Evolutionary conservation across 2,888 invertebrate species (phyloP), one percentile per base, ranked within the genome.

Genomic region (Dynastes maya): DNA sequence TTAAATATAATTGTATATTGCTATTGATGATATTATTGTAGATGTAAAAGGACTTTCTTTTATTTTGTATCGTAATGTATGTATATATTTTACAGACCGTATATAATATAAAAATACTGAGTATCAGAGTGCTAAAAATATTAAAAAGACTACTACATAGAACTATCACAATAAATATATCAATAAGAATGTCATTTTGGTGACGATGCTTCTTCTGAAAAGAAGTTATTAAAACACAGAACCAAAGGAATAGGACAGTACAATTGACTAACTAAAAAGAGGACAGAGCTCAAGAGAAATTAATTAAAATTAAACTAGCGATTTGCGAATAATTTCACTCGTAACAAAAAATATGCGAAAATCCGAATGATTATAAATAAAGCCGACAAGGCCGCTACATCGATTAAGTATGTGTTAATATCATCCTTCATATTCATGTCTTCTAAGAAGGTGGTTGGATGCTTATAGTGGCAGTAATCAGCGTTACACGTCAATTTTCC

Each of bases 351-450:
- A 87, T 96, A 96, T 81, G 96, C 95, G 86, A 94, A 91, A 86
- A 95, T 90, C 88, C 96, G 92, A 83, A 96, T 91, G 82, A 93
- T 91, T 82, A 97, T 89, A 87, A 97, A 96, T 86, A 96, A 95
- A 71, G 92, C 94, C 83, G 93, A 89, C 78, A 97, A 90, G n/a
- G 96, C 95, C 22, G 93, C 93, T 13, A 95, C 95, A 89, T 97
- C 97, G 13, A 97, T 90, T 93, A 96, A 95, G 87, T 94, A 95
- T 16, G 89, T 89, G 53, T 84, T 80, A 84, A 88, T 85, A 82
- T 92, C 92, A 78, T 93, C 90, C 80, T 94, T 93, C 95, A 96
- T 95, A 3, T 95, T 93, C 93, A 96, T 94, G 87, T 96, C 94
- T 82, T 95, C 93, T 74, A 98, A 90, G 86, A 98, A 96, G 86